Evolutionary conservation across 2,113 vertebrate genomes (phyloP).

Genomic region (Galemys pyrenaicus): DNA sequence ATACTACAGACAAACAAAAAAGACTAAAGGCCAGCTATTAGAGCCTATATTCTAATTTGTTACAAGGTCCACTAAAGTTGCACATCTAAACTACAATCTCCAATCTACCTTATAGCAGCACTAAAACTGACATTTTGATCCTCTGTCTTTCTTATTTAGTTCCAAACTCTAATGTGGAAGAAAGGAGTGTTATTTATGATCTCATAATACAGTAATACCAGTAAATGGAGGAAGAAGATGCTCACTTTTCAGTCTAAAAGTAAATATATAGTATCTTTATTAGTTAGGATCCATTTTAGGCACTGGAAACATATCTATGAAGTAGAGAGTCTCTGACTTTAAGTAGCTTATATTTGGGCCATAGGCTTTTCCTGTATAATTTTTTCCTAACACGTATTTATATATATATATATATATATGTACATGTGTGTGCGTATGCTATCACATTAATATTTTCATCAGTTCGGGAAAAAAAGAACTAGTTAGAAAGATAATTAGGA

Average conservation of each 20-base stretch:
- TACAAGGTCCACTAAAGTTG: background rate
- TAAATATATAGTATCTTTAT: background rate
- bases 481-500: background rate
- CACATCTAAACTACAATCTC: background rate
- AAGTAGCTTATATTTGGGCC: background rate
- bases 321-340: background rate
- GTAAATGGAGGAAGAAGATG: background rate
- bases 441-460: background rate
- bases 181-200: background rate
- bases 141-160: background rate
- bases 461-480: background rate
- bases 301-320: background rate
- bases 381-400: background rate
- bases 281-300: background rate
- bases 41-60: background rate
- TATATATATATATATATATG: no score
- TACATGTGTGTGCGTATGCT: no score
- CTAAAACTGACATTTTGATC: background rate
- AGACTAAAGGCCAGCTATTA: background rate
- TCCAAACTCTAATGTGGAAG: background rate
- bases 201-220: background rate
- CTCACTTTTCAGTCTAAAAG: background rate
- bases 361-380: background rate
- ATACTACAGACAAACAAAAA: background rate
- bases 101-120: accelerated